A percentile compares a stretch with the other conserved stretches of the same genome.
phyloP scores from a whole-genome alignment of 2,888 invertebrate species.

The Drosophila silvestris region DNA sequence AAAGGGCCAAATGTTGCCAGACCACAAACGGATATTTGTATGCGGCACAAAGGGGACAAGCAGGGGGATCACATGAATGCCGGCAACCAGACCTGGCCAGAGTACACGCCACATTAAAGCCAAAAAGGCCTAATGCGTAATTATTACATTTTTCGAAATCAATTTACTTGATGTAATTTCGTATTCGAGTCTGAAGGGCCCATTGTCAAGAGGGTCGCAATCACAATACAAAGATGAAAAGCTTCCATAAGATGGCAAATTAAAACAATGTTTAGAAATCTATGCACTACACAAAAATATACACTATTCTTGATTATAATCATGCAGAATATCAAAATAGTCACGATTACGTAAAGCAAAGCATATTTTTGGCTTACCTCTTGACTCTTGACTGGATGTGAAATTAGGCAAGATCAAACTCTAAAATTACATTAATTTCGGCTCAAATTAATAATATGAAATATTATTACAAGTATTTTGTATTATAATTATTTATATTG shows the following conservation, averaged over 20 bases:
- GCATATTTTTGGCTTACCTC: not conserved
- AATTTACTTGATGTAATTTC: conserved; percentile 25
- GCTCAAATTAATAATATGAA: not conserved
- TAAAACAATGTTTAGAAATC: not conserved
- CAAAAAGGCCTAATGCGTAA: conserved; percentile 46
- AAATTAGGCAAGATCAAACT: not conserved
- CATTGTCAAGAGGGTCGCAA: conserved; percentile 16
- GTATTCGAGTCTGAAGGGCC: conserved; percentile 15
- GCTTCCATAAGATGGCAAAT: not conserved
- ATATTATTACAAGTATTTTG: not conserved
- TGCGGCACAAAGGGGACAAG: not conserved
- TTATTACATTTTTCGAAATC: conserved; percentile 44
- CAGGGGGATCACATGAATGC: not conserved
- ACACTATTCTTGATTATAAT: not conserved
- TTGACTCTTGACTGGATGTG: not conserved
- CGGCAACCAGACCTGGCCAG: not conserved
- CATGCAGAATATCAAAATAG: not conserved
- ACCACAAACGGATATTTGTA: conserved; percentile 30
- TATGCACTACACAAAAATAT: not conserved
- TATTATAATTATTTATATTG: not conserved
- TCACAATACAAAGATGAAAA: conserved; percentile 2
- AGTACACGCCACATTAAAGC: conserved; percentile 47
- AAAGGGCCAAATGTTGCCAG: conserved; percentile 56
- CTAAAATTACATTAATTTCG: not conserved
- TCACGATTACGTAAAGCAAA: not conserved